Evolutionary conservation across 1,140 invertebrate genomes (phyloP).

Genomic region (Himalopsyche phryganea): DNA sequence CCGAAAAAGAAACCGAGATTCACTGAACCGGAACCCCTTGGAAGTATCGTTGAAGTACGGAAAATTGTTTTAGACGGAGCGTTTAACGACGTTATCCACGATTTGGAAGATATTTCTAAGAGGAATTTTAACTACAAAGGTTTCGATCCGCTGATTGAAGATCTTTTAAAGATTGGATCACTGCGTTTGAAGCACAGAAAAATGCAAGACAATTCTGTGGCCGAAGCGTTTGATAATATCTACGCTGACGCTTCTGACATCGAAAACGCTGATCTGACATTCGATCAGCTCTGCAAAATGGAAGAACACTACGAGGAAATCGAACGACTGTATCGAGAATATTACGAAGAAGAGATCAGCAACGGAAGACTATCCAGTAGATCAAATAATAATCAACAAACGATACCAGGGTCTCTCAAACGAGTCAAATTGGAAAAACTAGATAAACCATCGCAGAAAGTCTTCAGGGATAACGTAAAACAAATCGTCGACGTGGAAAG

Average conservation of each 20-base stretch:
- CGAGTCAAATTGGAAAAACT: neutral
- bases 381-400: neutral
- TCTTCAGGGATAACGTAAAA: neutral
- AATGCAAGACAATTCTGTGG: slow-evolving; percentile 10
- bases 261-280: slow-evolving; percentile 30
- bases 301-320: slow-evolving; percentile 33
- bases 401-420: neutral
- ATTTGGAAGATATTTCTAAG: slow-evolving; percentile 42
- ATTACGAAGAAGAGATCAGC: slow-evolving; percentile 31
- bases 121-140: slow-evolving; percentile 50
- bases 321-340: slow-evolving; percentile 24
- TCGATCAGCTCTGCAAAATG: slow-evolving; percentile 33
- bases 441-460: neutral
- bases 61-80: slow-evolving; percentile 12
- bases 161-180: slow-evolving; percentile 36
- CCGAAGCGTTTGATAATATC: slow-evolving; percentile 29
- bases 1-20: slow-evolving; percentile 4
- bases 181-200: slow-evolving; percentile 12
- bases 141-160: slow-evolving; percentile 50
- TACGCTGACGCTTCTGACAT: slow-evolving; percentile 24
- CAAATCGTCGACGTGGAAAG: slow-evolving; percentile 5
- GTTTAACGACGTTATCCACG: slow-evolving; percentile 20
- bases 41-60: slow-evolving; percentile 21
- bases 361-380: neutral
- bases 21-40: slow-evolving; percentile 4